These are phyloP conservation scores for Sipha flava DNA, from an alignment of 1,140 invertebrate genomes.

Conservation along the genomic window DNA sequence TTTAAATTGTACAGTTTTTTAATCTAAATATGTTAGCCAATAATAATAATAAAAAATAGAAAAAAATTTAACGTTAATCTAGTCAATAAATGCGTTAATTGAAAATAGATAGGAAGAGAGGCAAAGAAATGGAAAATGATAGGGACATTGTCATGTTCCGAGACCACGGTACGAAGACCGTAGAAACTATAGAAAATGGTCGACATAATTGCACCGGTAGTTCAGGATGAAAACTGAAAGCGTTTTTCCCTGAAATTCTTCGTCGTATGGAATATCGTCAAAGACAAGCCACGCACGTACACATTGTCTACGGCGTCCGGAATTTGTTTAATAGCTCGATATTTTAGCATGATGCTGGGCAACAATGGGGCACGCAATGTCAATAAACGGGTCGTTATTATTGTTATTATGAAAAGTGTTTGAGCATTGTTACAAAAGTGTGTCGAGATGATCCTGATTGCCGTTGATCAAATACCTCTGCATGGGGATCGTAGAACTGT, in stretches of 20 bases:
- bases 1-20: too few relatives aligned
- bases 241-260: background rate
- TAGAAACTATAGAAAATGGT: background rate
- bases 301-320: conserved; percentile 18
- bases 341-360: background rate
- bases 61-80: too few relatives aligned
- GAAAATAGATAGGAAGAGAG: too few relatives aligned
- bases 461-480: conserved; percentile 9
- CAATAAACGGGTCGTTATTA: conserved; percentile 15
- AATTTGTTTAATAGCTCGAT: conserved; percentile 6
- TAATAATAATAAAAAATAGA: too few relatives aligned
- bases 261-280: background rate
- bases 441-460: conserved; percentile 11
- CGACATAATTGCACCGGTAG: background rate
- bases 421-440: background rate
- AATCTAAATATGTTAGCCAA: too few relatives aligned
- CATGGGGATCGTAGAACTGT: background rate
- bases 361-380: conserved; percentile 19
- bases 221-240: conserved; percentile 22
- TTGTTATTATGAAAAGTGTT: conserved; percentile 12
- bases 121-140: too few relatives aligned
- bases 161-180: background rate
- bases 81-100: background rate
- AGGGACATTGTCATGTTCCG: background rate
- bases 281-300: conserved; percentile 3